Conservation (phyloP, 2,888 invertebrate species). For the Agrilus cyanescens region DNA sequence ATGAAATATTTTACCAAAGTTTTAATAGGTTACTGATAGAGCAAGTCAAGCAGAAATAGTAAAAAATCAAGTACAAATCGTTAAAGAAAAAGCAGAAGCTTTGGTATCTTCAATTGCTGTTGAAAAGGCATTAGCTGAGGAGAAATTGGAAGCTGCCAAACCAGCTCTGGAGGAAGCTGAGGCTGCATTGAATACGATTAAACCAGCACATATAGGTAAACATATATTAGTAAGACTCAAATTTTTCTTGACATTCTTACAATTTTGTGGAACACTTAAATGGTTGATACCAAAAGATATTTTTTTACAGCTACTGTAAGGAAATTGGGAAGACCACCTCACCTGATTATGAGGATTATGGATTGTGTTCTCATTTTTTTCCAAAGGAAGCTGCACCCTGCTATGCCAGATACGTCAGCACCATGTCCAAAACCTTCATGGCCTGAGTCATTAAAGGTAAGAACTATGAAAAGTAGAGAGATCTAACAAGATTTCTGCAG, state of each 20-base stretch:
- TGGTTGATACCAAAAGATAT: constrained; percentile 1
- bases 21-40: constrained; percentile 62
- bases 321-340: constrained; percentile 89
- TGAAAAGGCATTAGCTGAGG: constrained; percentile 85
- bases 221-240: background rate
- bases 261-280: no score
- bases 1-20: background rate
- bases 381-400: constrained; percentile 74
- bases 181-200: constrained; percentile 88
- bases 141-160: constrained; percentile 88
- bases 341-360: constrained; percentile 96
- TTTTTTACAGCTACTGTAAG: constrained; percentile 60
- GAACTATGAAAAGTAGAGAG: background rate
- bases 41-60: constrained; percentile 93
- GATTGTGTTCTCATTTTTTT: constrained; percentile 90
- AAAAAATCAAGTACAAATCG: constrained; percentile 90
- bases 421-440: constrained; percentile 90
- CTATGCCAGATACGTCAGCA: constrained; percentile 67
- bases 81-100: constrained; percentile 90
- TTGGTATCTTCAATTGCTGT: constrained; percentile 75
- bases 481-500: no score
- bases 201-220: constrained; percentile 80
- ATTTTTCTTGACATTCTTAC: no score
- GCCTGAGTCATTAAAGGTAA: constrained; percentile 85
- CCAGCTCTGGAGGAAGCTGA: constrained; percentile 94